These are phyloP conservation scores for Pseudopleuronectes americanus DNA, from an alignment of 2,797 vertebrate genomes.

Conservation along the genomic window DNA sequence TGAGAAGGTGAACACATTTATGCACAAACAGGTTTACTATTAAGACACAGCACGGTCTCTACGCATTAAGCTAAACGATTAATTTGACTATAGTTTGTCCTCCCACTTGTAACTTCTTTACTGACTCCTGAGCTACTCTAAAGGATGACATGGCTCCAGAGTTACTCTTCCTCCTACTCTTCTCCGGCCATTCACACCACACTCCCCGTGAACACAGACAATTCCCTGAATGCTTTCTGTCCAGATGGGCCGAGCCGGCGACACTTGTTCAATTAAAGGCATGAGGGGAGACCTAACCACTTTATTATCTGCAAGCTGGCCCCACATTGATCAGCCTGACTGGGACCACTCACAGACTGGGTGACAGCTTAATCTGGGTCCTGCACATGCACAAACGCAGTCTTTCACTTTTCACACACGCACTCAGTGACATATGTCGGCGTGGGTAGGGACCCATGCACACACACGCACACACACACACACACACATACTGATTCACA, in stretches of 20 bases:
- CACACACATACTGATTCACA: slow-evolving; percentile 4
- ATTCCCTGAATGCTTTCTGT: slow-evolving; percentile 59
- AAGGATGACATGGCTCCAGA: slow-evolving; percentile 6
- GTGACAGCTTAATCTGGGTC: slow-evolving; percentile 68
- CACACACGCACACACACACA: neutral
- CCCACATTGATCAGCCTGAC: slow-evolving; percentile 74
- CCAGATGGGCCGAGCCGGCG: slow-evolving; percentile 59
- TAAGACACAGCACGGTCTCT: neutral
- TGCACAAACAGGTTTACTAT: slow-evolving; percentile 15
- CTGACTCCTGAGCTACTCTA: neutral
- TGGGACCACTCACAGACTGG: slow-evolving; percentile 45
- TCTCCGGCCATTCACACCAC: slow-evolving; percentile 29
- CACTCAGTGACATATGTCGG: too few species aligned
- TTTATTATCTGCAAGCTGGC: slow-evolving; percentile 74
- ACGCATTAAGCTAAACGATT: slow-evolving; percentile 14
- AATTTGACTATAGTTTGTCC: slow-evolving; percentile 12
- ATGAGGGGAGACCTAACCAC: slow-evolving; percentile 64
- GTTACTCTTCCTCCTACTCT: slow-evolving; percentile 25
- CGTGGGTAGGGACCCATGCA: too few species aligned
- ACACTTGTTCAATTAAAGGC: slow-evolving; percentile 76
- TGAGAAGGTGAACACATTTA: neutral
- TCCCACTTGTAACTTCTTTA: neutral
- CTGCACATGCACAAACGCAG: slow-evolving; percentile 27
- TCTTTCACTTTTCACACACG: neutral
- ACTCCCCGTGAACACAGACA: slow-evolving; percentile 43